Conservation (phyloP, 2,888 invertebrate genomes). For the Brachypterus glaber region DNA sequence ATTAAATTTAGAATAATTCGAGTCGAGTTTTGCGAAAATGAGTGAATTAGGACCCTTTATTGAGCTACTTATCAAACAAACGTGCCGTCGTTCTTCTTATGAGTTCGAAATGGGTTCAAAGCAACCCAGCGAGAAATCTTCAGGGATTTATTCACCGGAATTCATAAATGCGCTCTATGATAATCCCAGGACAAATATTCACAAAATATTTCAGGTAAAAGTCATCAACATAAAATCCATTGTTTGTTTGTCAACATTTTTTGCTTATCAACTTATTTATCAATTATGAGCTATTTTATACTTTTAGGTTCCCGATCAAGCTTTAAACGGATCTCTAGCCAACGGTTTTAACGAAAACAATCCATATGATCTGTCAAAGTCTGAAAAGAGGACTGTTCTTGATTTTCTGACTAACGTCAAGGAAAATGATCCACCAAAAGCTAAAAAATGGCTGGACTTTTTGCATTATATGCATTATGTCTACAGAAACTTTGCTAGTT, state of each 20-base stretch:
- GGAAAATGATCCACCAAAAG: constrained; percentile 26
- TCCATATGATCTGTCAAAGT: constrained; percentile 15
- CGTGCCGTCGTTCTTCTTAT: constrained; percentile 27
- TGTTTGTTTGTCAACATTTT: background rate
- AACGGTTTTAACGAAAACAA: constrained; percentile 5
- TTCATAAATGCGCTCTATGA: constrained; percentile 30
- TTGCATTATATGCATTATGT: constrained; percentile 36
- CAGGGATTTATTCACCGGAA: constrained; percentile 29
- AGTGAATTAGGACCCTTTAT: constrained; percentile 24
- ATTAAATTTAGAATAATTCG: too few relatives aligned
- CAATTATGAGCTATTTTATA: background rate
- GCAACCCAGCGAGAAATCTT: constrained; percentile 23
- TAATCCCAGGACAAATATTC: constrained; percentile 27
- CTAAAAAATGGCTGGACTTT: constrained; percentile 32
- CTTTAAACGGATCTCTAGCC: constrained; percentile 15
- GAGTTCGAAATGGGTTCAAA: constrained; percentile 28
- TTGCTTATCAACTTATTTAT: background rate
- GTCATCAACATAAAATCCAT: background rate
- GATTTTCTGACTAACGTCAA: constrained; percentile 29
- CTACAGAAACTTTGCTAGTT: constrained; percentile 33
- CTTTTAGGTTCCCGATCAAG: constrained; percentile 18
- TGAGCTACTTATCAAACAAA: constrained; percentile 27
- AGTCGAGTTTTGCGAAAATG: constrained; percentile 21
- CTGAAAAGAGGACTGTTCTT: constrained; percentile 24
- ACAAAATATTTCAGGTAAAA: constrained; percentile 26